Conservation (phyloP, 2,888 invertebrate species). For the Mythimna loreyi region DNA sequence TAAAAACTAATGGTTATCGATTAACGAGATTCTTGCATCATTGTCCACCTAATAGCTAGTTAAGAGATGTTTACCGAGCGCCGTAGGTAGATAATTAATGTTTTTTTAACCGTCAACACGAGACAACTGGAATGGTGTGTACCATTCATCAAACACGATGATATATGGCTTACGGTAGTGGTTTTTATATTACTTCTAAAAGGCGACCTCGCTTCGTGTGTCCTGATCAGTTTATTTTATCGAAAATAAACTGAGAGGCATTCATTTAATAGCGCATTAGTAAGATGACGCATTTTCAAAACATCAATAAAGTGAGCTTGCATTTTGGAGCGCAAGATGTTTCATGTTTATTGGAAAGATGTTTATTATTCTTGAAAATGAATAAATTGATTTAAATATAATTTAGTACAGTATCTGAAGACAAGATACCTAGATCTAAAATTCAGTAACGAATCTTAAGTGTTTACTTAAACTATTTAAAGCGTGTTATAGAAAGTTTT, state of each 20-base stretch:
- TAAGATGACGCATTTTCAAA: slow-evolving; percentile 14
- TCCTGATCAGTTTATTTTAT: slow-evolving; percentile 56
- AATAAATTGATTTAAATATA: too few relatives aligned
- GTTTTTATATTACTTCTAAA: slow-evolving; percentile 58
- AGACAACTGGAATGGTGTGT: slow-evolving; percentile 70
- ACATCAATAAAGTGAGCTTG: slow-evolving; percentile 12
- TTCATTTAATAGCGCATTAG: slow-evolving; percentile 39
- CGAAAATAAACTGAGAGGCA: too few relatives aligned
- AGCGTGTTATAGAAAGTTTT: too few relatives aligned
- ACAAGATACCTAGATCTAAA: too few relatives aligned
- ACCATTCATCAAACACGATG: slow-evolving; percentile 71
- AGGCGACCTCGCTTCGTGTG: slow-evolving; percentile 35
- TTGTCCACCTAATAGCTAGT: slow-evolving; percentile 69
- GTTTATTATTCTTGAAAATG: too few relatives aligned
- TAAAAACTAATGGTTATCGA: slow-evolving; percentile 66
- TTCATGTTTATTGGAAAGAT: too few relatives aligned
- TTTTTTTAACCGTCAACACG: slow-evolving; percentile 74
- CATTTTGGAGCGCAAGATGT: slow-evolving; percentile 1
- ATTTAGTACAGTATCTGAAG: too few relatives aligned
- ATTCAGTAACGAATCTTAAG: too few relatives aligned
- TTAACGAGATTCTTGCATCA: slow-evolving; percentile 64
- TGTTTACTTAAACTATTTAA: too few relatives aligned
- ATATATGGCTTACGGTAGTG: slow-evolving; percentile 63
- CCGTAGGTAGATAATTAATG: slow-evolving; percentile 76
- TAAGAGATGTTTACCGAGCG: slow-evolving; percentile 68